These are phyloP conservation scores for Lycocerus yunnanus DNA, from an alignment of 2,888 invertebrate species.

Conservation along the genomic window DNA sequence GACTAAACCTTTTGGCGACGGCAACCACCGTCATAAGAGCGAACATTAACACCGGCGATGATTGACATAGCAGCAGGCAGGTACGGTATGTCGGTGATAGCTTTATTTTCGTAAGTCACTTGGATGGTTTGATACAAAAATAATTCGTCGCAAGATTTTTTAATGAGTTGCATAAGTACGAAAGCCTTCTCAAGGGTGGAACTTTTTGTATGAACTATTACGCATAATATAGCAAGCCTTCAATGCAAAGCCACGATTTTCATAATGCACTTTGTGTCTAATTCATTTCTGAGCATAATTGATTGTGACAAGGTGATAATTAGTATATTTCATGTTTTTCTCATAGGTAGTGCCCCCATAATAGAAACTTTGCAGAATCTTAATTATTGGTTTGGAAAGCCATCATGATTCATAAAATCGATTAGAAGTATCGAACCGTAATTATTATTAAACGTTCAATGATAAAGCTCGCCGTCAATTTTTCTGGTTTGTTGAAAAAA, in stretches of 20 bases:
- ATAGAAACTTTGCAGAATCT: background rate
- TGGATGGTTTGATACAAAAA: conserved; percentile 8
- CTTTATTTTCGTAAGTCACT: conserved; percentile 14
- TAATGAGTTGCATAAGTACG: background rate
- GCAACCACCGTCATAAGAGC: conserved; percentile 1
- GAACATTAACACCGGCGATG: conserved; percentile 11
- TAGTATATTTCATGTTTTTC: background rate
- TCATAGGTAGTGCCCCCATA: background rate
- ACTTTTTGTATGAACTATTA: background rate
- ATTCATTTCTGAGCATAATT: background rate
- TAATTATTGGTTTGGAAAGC: background rate
- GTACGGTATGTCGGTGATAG: conserved; percentile 18
- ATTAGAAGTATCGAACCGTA: background rate
- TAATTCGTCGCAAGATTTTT: background rate
- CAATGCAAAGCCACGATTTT: background rate
- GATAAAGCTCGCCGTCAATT: background rate
- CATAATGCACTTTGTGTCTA: background rate
- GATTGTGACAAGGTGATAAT: background rate
- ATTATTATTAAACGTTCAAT: background rate
- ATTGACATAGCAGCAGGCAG: conserved; percentile 16
- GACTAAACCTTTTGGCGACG: conserved; percentile 18
- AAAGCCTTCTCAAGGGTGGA: background rate
- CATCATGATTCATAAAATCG: background rate
- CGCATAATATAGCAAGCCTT: background rate
- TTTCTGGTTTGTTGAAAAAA: background rate